Base-by-base conservation (phyloP, 2,888 invertebrate genomes). In the Lacanobia wlatinum region DNA sequence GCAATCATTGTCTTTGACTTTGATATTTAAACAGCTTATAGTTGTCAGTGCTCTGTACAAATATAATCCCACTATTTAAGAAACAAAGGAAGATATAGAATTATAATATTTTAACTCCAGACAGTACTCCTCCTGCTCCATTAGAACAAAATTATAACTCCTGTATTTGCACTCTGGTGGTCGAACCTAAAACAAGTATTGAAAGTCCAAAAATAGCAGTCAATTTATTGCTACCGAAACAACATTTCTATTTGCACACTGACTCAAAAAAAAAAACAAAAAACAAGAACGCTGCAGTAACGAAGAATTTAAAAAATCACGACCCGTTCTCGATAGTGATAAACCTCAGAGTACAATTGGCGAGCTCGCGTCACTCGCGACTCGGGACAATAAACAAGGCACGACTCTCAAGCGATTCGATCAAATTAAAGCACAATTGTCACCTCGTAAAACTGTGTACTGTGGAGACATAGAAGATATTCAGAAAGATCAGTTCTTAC, bases 361-460 rank as follows among this genome's bases (percentile, higher is more conserved):
- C 55, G 61, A 67, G 78, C 74, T 72, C 60, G 78, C 73, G 71
- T 52, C 78, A 63, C 56, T 62, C 59, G 76, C 18, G 53, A 28
- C 70, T 66, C 59, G 82, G 18, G 50, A 21, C 83, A 74, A 70
- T 79, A 75, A 70, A 84, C 81, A 80, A 74, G 80, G 76, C 61
- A 18, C 63, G 61, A 71, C 73, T 83, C 74, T 74, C 73, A 60
- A 72, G 73, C 73, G 77, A 82, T 82, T 80, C 84, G 71, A 82
- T 84, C 84, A 84, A 82, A 84, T 84, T 82, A 82, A 82, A 82
- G 71, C 80, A 70, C 70, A 77, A 80, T 82, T 84, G 82, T 84
- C 81, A 74, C 84, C 63, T 84, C 77, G 77, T 80, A 70, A 70
- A 72, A 77, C 61, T 65, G 59, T 67, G 68, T 70, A 58, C 64